These are phyloP conservation scores for Coccyzus lansbergi DNA, from an alignment of 2,797 vertebrate species.

Conservation along the genomic window DNA sequence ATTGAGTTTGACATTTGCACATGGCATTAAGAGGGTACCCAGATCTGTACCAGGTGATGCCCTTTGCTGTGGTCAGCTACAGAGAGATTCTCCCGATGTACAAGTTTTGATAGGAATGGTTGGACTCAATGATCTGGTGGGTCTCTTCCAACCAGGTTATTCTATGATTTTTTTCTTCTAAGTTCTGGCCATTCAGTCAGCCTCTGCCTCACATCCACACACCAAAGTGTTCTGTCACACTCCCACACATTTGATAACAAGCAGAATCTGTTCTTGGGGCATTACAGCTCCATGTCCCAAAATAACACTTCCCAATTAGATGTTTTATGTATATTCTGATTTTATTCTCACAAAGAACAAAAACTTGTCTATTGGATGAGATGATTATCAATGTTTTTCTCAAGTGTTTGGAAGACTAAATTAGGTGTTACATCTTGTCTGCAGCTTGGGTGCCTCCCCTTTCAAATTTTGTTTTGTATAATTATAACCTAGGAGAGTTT, in stretches of 20 bases:
- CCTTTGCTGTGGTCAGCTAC: neutral
- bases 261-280: neutral
- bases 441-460: neutral
- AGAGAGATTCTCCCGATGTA: neutral
- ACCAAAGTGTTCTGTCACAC: neutral
- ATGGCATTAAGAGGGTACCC: neutral
- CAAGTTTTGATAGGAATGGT: too few relatives aligned
- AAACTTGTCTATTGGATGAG: neutral
- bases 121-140: too few relatives aligned
- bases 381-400: neutral
- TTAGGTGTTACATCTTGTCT: neutral
- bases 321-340: neutral
- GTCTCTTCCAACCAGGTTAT: too few relatives aligned
- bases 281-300: neutral
- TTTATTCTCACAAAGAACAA: neutral
- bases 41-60: neutral
- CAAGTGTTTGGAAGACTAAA: neutral
- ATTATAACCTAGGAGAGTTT: neutral
- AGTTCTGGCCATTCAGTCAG: neutral
- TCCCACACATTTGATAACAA: accelerated
- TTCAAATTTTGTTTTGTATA: neutral
- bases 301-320: neutral
- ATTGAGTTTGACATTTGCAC: neutral
- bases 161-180: too few relatives aligned
- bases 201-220: neutral